These are phyloP conservation scores for Kryptolebias marmoratus DNA, from an alignment of 2,113 vertebrate genomes.

Conservation along the genomic window DNA sequence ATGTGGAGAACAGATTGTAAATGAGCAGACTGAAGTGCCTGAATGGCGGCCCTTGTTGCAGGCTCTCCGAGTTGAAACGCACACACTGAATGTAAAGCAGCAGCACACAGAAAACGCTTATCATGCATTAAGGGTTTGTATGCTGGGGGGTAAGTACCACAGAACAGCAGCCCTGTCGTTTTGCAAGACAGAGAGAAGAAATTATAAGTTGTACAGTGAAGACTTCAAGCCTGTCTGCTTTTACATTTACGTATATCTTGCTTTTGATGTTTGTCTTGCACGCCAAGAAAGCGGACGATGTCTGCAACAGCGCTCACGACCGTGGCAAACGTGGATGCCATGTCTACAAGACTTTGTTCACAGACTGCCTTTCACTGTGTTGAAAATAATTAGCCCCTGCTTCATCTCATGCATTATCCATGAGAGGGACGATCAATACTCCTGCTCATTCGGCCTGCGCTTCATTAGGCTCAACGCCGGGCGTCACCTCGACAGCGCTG, in stretches of 20 bases:
- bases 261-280: neutral
- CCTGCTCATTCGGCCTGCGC: constrained; percentile 45
- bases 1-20: constrained; percentile 74
- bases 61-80: constrained; percentile 49
- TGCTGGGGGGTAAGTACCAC: constrained; percentile 48
- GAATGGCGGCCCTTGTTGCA: constrained; percentile 73
- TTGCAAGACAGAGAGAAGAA: neutral
- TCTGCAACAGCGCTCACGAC: neutral
- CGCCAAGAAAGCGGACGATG: neutral
- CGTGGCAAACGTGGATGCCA: neutral
- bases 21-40: constrained; percentile 73
- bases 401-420: constrained; percentile 40
- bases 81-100: constrained; percentile 66
- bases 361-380: constrained; percentile 10
- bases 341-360: neutral
- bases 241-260: neutral
- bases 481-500: constrained; percentile 27
- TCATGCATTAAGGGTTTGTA: constrained; percentile 32
- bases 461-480: constrained; percentile 56
- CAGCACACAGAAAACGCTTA: constrained; percentile 44
- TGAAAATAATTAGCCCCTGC: constrained; percentile 44
- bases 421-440: constrained; percentile 54
- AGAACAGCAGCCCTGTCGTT: constrained; percentile 6
- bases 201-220: neutral
- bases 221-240: neutral